Evolutionary conservation across 1,140 invertebrate genomes (phyloP).

Genomic region (Lordiphosa stackelbergi): DNA sequence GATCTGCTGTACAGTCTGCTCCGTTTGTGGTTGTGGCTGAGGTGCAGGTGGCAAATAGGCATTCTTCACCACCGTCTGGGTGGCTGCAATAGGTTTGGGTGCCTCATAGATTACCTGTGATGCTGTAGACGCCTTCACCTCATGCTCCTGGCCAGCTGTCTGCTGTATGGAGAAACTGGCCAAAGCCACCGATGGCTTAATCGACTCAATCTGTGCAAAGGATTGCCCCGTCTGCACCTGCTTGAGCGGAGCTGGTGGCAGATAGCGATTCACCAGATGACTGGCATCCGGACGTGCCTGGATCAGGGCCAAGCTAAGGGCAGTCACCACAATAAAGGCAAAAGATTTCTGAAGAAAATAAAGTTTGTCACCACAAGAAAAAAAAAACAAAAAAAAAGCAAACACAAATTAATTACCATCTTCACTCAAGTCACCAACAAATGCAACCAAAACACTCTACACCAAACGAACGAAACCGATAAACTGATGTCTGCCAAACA

Average conservation of each 20-base stretch:
- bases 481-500: constrained; percentile 50
- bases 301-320: constrained; percentile 29
- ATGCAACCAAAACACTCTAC: constrained; percentile 37
- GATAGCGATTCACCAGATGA: constrained; percentile 20
- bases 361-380: constrained; percentile 1
- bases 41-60: constrained; percentile 40
- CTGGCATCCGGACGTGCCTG: constrained; percentile 34
- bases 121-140: constrained; percentile 7
- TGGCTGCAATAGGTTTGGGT: constrained; percentile 32
- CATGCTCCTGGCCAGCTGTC: constrained; percentile 18
- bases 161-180: constrained; percentile 61
- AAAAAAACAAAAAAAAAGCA: constrained; percentile 16
- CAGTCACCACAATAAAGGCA: constrained; percentile 28
- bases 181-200: constrained; percentile 44
- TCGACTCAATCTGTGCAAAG: constrained; percentile 47
- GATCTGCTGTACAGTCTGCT: constrained; percentile 24
- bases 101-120: constrained; percentile 41
- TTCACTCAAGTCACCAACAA: constrained; percentile 42
- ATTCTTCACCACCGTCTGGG: constrained; percentile 32
- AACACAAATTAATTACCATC: constrained; percentile 52
- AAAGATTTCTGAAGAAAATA: constrained; percentile 39
- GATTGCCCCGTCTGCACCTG: constrained; percentile 29
- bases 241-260: constrained; percentile 45
- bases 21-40: constrained; percentile 1
- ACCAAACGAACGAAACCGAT: constrained; percentile 56